Conservation (phyloP, 2,888 invertebrate species). For the Ornithoptera alexandrae region DNA sequence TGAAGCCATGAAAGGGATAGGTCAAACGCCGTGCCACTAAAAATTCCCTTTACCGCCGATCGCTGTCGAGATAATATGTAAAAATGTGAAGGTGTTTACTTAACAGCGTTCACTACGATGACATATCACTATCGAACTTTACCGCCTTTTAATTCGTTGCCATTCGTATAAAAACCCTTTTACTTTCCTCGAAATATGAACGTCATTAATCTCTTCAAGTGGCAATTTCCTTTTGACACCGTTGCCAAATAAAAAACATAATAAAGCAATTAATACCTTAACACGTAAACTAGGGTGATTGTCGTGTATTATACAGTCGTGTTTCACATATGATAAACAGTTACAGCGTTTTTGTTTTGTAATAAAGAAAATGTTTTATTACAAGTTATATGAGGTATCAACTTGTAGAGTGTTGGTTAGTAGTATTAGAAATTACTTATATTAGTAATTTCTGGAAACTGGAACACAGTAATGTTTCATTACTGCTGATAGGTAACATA, state of each 20-base stretch:
- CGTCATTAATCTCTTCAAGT: slow-evolving; percentile 23
- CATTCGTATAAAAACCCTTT: slow-evolving; percentile 3
- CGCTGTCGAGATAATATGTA: slow-evolving; percentile 42
- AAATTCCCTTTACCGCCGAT: slow-evolving; percentile 41
- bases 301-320: too few relatives aligned
- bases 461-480: too few relatives aligned
- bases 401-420: too few relatives aligned
- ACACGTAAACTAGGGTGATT: too few relatives aligned
- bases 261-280: slow-evolving; percentile 2
- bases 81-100: slow-evolving; percentile 36
- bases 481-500: too few relatives aligned
- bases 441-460: too few relatives aligned
- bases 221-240: slow-evolving; percentile 23
- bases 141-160: slow-evolving; percentile 12
- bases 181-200: slow-evolving; percentile 2
- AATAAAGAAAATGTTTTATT: too few relatives aligned
- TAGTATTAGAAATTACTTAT: too few relatives aligned
- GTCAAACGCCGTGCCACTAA: slow-evolving; percentile 41
- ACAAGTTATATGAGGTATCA: too few relatives aligned
- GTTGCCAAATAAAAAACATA: slow-evolving; percentile 14
- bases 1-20: slow-evolving; percentile 34
- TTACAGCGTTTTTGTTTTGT: too few relatives aligned
- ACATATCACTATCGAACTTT: slow-evolving; percentile 15
- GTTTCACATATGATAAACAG: too few relatives aligned
- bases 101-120: slow-evolving; percentile 12